Evolutionary conservation across 2,888 invertebrate species (phyloP).

Genomic region (Polyommatus icarus): DNA sequence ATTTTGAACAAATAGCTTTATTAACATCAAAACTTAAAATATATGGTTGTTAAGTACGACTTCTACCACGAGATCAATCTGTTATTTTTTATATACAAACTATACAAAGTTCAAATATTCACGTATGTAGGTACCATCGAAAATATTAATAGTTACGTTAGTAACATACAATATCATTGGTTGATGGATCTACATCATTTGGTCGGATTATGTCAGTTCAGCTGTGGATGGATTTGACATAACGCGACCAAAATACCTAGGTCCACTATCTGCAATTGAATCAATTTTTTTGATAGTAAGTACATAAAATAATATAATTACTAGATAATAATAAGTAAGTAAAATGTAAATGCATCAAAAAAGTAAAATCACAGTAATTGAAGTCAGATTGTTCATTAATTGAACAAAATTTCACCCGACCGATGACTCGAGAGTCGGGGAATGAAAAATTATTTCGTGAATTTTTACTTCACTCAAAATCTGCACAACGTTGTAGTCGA

Average conservation of each 20-base stretch:
- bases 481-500: slow-evolving; percentile 77
- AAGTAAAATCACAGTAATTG: slow-evolving; percentile 50
- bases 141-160: too few species aligned
- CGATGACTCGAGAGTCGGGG: slow-evolving; percentile 57
- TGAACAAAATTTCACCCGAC: slow-evolving; percentile 62
- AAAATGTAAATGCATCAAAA: slow-evolving; percentile 28
- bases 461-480: slow-evolving; percentile 78
- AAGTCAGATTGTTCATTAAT: slow-evolving; percentile 64
- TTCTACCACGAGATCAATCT: neutral
- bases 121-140: neutral
- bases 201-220: too few species aligned
- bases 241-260: too few species aligned
- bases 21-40: neutral
- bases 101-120: neutral
- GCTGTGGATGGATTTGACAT: too few species aligned
- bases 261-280: too few species aligned
- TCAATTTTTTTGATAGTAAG: neutral
- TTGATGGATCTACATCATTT: too few species aligned
- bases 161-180: too few species aligned
- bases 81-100: neutral
- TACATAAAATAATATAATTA: neutral
- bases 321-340: neutral
- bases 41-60: neutral
- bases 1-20: neutral
- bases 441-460: slow-evolving; percentile 73